phyloP scores from a whole-genome alignment of 2,797 vertebrate species.

The Phataginus tetradactyla region DNA sequence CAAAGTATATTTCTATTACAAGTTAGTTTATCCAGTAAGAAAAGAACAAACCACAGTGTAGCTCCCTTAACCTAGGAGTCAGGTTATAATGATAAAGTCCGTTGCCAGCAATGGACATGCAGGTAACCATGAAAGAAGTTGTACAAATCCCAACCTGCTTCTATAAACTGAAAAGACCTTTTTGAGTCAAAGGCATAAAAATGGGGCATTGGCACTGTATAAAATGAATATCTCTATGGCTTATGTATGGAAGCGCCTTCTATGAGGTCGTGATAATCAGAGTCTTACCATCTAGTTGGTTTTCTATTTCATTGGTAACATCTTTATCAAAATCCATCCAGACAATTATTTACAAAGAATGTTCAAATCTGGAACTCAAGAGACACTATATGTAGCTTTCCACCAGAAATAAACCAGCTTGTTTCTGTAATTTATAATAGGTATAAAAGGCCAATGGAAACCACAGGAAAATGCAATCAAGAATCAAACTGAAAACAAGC shows the following conservation, averaged over 20 bases:
- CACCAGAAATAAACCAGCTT: conserved; percentile 35
- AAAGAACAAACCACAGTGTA: conserved; percentile 81
- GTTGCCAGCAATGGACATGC: conserved; percentile 88
- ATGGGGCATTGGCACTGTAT: not conserved
- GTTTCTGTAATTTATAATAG: not conserved
- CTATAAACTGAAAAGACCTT: conserved; percentile 54
- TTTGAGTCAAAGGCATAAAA: conserved; percentile 55
- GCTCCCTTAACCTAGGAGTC: conserved; percentile 81
- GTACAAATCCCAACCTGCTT: conserved; percentile 77
- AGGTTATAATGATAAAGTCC: conserved; percentile 82
- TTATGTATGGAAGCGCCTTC: not conserved
- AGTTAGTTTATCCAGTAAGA: conserved; percentile 78
- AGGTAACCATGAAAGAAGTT: conserved; percentile 72
- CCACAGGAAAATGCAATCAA: conserved; percentile 54
- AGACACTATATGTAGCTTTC: conserved; percentile 34
- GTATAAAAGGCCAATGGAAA: not conserved
- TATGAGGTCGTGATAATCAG: not conserved
- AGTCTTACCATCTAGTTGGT: conserved; percentile 1
- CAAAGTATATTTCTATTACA: conserved; percentile 72
- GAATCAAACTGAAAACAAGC: conserved; percentile 32
- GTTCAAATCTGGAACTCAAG: conserved; percentile 51
- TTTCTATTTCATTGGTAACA: conserved; percentile 13
- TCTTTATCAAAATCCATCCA: conserved; percentile 43
- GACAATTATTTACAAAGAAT: conserved; percentile 51
- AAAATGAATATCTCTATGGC: not conserved